Conservation (phyloP, 2,797 vertebrate species). For the Sitta carolinensis region DNA sequence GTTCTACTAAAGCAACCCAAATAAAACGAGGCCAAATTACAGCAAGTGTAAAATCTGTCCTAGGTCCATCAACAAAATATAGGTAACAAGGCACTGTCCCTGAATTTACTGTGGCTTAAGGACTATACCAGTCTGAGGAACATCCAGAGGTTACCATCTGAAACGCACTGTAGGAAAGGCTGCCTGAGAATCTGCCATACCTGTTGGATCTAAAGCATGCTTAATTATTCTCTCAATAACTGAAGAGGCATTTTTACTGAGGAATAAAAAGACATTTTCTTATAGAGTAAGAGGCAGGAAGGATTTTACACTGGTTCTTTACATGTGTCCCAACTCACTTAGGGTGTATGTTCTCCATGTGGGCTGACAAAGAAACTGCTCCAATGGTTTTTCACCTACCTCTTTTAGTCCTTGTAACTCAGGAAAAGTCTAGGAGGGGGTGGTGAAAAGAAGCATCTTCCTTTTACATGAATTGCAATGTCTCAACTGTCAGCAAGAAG, state of each 20-base stretch:
- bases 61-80: not conserved
- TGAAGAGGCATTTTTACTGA: not conserved
- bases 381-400: not conserved
- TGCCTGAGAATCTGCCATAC: not conserved
- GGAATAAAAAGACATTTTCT: not conserved
- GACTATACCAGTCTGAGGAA: not conserved
- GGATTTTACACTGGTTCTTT: not conserved
- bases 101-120: not conserved
- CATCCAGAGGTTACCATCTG: not conserved
- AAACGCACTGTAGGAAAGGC: not conserved
- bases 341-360: fast-evolving
- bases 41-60: not conserved
- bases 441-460: not conserved
- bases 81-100: not conserved
- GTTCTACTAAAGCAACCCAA: not conserved
- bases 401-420: not conserved
- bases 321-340: fast-evolving
- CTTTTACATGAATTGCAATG: not conserved
- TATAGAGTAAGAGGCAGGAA: not conserved
- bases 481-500: not conserved
- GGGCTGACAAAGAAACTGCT: not conserved
- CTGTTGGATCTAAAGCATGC: not conserved
- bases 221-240: not conserved
- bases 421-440: not conserved
- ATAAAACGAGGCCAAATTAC: not conserved